These are phyloP conservation scores for Euclidia mi DNA, from an alignment of 2,888 invertebrate species.

Conservation along the genomic window DNA sequence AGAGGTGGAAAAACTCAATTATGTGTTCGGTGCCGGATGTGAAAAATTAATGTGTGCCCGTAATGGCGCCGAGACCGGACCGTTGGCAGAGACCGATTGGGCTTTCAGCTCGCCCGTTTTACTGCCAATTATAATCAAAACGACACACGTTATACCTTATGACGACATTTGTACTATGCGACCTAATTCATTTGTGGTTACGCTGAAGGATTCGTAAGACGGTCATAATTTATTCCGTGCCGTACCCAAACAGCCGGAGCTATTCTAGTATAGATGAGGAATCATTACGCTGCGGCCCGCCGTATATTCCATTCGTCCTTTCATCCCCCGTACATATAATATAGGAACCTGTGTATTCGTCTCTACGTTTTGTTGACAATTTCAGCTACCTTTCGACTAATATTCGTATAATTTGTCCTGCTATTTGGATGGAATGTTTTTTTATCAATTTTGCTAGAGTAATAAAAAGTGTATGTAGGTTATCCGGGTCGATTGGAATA, in stretches of 20 bases:
- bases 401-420: constrained; percentile 5
- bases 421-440: background rate
- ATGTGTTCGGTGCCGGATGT: constrained; percentile 73
- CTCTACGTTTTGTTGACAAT: constrained; percentile 15
- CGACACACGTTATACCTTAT: constrained; percentile 45
- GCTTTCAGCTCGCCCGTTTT: constrained; percentile 51
- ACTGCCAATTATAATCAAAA: constrained; percentile 63
- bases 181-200: constrained; percentile 14
- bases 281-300: constrained; percentile 18
- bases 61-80: constrained; percentile 69
- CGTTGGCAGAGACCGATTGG: constrained; percentile 71
- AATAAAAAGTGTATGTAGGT: no score
- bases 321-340: constrained; percentile 9
- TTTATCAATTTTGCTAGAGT: no score
- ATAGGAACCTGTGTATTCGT: constrained; percentile 10
- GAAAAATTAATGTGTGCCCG: constrained; percentile 81
- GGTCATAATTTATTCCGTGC: background rate
- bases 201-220: constrained; percentile 14
- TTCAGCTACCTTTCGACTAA: constrained; percentile 6
- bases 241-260: constrained; percentile 7
- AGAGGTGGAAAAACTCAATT: constrained; percentile 73
- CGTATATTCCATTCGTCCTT: constrained; percentile 19
- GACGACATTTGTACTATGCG: constrained; percentile 14
- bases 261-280: constrained; percentile 17
- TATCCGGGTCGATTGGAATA: no score